phyloP scores from a whole-genome alignment of 2,888 invertebrate species.

The Dynastes hyllus region DNA sequence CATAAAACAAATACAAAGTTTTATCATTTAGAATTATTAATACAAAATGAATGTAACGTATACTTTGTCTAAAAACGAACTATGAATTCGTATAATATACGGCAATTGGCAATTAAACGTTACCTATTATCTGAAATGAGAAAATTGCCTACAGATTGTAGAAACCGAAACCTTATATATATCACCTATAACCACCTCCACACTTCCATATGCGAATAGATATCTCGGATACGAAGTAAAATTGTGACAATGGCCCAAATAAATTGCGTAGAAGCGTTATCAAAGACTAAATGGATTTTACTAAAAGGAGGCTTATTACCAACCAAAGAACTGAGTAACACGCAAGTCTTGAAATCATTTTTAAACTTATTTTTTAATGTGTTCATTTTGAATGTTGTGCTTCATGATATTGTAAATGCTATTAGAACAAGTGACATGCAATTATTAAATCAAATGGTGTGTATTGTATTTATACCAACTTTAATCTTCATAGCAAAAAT shows the following conservation, averaged over 20 bases:
- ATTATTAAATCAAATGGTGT: constrained; percentile 13
- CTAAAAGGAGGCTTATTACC: constrained; percentile 18
- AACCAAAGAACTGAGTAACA: not conserved
- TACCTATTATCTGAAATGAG: too few relatives aligned
- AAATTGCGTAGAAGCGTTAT: not conserved
- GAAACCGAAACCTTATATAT: too few relatives aligned
- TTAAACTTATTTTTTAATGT: not conserved
- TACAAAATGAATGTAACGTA: too few relatives aligned
- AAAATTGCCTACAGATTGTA: too few relatives aligned
- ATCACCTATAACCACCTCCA: too few relatives aligned
- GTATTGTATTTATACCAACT: not conserved
- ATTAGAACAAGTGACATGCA: not conserved
- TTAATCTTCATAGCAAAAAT: not conserved
- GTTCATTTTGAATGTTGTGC: not conserved
- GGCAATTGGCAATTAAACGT: too few relatives aligned
- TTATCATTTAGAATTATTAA: too few relatives aligned
- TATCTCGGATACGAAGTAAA: too few relatives aligned
- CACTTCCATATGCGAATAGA: too few relatives aligned
- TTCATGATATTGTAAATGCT: constrained; percentile 5
- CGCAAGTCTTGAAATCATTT: not conserved
- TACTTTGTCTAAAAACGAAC: too few relatives aligned
- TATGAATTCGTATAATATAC: too few relatives aligned
- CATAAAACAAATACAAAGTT: not conserved
- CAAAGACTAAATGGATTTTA: constrained; percentile 26
- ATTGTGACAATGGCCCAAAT: not conserved